Base-by-base conservation (phyloP, 2,797 vertebrate genomes). In the Eulemur mongoz region DNA sequence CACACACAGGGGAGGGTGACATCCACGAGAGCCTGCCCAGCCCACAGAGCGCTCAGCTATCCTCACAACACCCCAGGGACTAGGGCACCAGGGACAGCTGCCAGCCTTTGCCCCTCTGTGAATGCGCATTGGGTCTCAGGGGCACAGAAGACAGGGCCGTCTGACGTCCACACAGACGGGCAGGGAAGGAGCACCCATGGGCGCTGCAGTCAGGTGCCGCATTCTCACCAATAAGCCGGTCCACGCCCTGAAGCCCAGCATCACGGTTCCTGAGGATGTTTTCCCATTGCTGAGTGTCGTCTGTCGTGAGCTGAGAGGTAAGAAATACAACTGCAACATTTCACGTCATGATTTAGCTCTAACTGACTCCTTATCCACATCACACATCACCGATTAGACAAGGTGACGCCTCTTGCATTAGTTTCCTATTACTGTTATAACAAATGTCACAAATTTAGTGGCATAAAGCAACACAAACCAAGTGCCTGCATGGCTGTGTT, bases 181-280 rank as follows among this genome's bases (percentile, higher is more conserved):
- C 69, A 25, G 9, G 32, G 50, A 48, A 69, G 23, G 72, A 57
- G 0, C 8, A 3, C 5, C 40, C 3, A 2, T 0, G 59, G 13
- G 1, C 4, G 25, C 6, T 9, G n/a, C 20, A 14, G 7, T 43
- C 70, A 45, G 12, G 6, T 43, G 38, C 23, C 40, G 30, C 38
- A 4, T 73, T 72, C 23, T 7, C 40, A 18, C 78, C 50, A 22
- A 22, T 32, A 80, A 27, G 23, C 54, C 18, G 7, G 13, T 59
- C 25, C 8, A 1, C 7, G 5, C 18, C 17, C 52, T 81, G 18
- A 43, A 61, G 15, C 25, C 40, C 25, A 17, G 38, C 30, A 14
- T 38, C 50, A 59, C 15, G 5, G 38, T 18, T 40, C 54, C 12
- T 27, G 25, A 59, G 35, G 30, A 38, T 81, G 15, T 43, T 40